Conservation (phyloP, 2,888 invertebrate genomes). For the Sesia apiformis region DNA sequence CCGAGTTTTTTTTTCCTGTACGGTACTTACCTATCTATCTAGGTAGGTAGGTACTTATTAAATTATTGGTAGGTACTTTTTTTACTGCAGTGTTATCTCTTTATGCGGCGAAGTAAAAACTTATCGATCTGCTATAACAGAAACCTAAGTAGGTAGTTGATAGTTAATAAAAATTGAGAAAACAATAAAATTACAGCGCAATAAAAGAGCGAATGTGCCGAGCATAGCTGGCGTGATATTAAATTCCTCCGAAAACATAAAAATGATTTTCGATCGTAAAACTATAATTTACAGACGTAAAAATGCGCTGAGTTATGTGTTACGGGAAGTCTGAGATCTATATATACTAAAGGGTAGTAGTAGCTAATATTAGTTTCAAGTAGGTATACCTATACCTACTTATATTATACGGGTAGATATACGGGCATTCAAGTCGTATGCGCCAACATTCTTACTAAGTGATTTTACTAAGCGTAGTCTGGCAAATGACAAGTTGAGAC, state of each 20-base stretch:
- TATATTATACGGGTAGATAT: no score
- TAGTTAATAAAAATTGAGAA: constrained; percentile 75
- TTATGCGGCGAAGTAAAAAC: constrained; percentile 26
- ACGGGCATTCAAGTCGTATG: no score
- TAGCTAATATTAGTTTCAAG: background rate
- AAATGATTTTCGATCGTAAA: constrained; percentile 75
- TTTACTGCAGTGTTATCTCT: background rate
- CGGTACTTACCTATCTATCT: background rate
- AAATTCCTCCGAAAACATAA: constrained; percentile 73
- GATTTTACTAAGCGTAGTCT: no score
- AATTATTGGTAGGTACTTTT: background rate
- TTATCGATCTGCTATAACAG: constrained; percentile 41
- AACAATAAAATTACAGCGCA: constrained; percentile 74
- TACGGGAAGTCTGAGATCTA: constrained; percentile 36
- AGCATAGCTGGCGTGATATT: constrained; percentile 71
- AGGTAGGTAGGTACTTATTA: background rate
- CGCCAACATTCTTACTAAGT: no score
- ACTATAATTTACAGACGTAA: constrained; percentile 76
- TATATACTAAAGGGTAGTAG: constrained; percentile 15
- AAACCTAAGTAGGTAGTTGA: constrained; percentile 61
- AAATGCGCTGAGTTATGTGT: constrained; percentile 68
- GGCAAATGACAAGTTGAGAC: no score
- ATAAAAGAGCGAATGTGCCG: constrained; percentile 69
- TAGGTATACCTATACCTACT: no score
- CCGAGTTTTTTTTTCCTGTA: background rate